phyloP scores from a whole-genome alignment of 2,888 invertebrate species.

The Drosophila aldrichi region DNA sequence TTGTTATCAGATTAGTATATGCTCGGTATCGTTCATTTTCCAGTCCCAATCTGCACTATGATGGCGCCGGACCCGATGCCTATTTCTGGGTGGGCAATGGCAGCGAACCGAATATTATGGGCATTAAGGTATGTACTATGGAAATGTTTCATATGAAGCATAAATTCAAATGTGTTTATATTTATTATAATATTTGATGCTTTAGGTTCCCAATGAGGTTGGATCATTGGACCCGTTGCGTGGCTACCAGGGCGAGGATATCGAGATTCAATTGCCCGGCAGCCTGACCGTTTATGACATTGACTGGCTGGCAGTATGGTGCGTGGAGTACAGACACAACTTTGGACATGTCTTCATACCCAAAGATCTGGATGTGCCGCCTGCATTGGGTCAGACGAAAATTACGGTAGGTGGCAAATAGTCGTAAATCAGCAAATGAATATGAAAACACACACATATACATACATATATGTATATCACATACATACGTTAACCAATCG shows the following conservation, averaged over 20 bases:
- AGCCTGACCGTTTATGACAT: conserved; percentile 95
- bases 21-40: conserved; percentile 83
- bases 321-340: conserved; percentile 94
- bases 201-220: conserved; percentile 93
- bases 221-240: conserved; percentile 92
- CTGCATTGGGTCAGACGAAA: conserved; percentile 95
- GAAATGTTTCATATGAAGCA: neutral
- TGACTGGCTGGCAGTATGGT: conserved; percentile 96
- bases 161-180: neutral
- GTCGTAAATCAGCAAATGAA: neutral
- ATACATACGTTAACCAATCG: neutral
- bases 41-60: conserved; percentile 96
- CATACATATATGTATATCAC: neutral
- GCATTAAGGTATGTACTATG: conserved; percentile 88
- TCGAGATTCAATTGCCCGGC: conserved; percentile 94
- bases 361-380: conserved; percentile 94
- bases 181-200: neutral
- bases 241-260: conserved; percentile 96
- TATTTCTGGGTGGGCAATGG: conserved; percentile 98
- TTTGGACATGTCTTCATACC: conserved; percentile 96
- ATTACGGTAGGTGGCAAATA: conserved; percentile 90
- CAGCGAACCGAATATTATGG: conserved; percentile 91
- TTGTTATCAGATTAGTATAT: neutral
- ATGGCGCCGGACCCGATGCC: conserved; percentile 96
- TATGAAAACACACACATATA: neutral